Base-by-base conservation (phyloP, 2,888 invertebrate species). In the Standfussiana lucernea region DNA sequence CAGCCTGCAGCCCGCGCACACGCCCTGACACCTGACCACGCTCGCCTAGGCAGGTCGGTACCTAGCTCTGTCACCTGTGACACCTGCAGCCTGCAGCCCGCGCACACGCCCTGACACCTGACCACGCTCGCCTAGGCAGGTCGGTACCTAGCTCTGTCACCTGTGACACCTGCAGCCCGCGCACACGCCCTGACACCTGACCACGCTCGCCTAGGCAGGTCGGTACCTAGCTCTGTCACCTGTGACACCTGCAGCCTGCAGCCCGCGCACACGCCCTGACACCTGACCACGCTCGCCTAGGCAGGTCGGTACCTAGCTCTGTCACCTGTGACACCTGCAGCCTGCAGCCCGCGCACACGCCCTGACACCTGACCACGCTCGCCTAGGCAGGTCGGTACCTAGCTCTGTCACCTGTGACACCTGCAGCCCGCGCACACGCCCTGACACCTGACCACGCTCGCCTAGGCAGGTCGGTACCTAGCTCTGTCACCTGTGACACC, bases 171-270 rank as follows among this genome's bases (percentile, higher is more conserved):
- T 95, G 95, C 64, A 82, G 68, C 79, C 81, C 24, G 66, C 69
- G 32, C 73, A 59, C 68, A 68, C 74, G 67, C 66, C 68, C 66
- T 66, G 68, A 67, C 74, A 50, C 37, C 65, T 59, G 68, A 62
- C 75, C 61, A 62, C 75, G 50, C 69, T 69, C 75, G 62, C 70
- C 70, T 70, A 70, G 70, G 56, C 59, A 70, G 42, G 70, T 70
- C 18, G 6, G 37, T 69, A 69, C 35, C 18, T 15, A 45, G 50
- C 28, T 24, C n/a, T 64, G 40, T n/a, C 50, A 37, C 84, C 32
- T 95, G 95, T 89, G 75, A 13, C 81, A 84, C 80, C 42, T 95
- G 95, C 90, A 84, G 87, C 47, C 79, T 72, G 77, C 74, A 85
- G 74, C 87, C 85, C 47, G 85, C 88, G 4, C 83, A 82, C 77